Conservation (phyloP, 92 coral and sea anemone genomes). For the Epizoanthus rinbou region DNA sequence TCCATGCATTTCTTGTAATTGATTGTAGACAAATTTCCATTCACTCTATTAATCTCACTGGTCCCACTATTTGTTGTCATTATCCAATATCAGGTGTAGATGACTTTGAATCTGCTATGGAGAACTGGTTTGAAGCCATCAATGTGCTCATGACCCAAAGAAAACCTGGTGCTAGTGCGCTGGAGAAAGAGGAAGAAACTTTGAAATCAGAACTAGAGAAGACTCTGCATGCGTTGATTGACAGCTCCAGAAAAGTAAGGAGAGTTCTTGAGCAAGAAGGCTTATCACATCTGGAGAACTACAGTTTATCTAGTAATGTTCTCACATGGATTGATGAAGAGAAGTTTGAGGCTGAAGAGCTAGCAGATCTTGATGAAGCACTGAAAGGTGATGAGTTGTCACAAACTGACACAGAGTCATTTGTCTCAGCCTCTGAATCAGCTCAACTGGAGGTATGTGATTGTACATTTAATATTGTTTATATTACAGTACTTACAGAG, state of each 20-base stretch:
- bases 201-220: constrained; percentile 55
- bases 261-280: constrained; percentile 63
- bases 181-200: constrained; percentile 31
- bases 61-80: too few species aligned
- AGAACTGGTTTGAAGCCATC: constrained; percentile 82
- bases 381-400: constrained; percentile 53
- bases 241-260: constrained; percentile 68
- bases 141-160: constrained; percentile 51
- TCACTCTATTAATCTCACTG: too few species aligned
- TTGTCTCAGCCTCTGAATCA: constrained; percentile 89
- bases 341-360: constrained; percentile 51
- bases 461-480: background rate
- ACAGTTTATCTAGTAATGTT: constrained; percentile 56
- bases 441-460: constrained; percentile 84
- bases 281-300: constrained; percentile 44
- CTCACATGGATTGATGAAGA: constrained; percentile 78
- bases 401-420: constrained; percentile 70
- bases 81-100: constrained; percentile 59
- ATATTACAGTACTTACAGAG: too few species aligned
- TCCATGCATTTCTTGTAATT: too few species aligned
- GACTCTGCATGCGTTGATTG: constrained; percentile 57
- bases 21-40: too few species aligned
- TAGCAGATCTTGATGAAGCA: constrained; percentile 28
- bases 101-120: constrained; percentile 79
- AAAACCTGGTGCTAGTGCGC: constrained; percentile 33